phyloP scores from a whole-genome alignment of 2,888 invertebrate genomes.

The Protonemura montana region DNA sequence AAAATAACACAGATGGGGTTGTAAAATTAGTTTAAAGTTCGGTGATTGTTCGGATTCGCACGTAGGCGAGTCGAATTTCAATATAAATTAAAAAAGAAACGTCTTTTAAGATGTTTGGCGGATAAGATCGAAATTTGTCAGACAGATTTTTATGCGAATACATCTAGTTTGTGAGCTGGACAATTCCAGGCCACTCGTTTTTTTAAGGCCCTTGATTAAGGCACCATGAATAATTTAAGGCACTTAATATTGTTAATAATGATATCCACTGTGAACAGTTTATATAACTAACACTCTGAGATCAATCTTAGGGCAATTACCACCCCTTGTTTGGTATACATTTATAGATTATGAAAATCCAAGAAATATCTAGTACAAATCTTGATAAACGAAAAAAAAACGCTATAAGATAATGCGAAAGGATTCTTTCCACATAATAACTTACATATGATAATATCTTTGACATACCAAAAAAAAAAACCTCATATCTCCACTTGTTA shows the following conservation, averaged over 20 bases:
- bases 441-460: neutral
- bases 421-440: neutral
- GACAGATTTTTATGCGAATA: neutral
- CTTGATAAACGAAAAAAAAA: neutral
- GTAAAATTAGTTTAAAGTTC: no score
- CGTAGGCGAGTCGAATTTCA: neutral
- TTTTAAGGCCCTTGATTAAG: neutral
- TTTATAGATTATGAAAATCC: neutral
- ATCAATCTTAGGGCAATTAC: neutral
- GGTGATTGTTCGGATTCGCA: neutral
- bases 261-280: neutral
- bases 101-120: neutral
- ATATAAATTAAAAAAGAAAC: neutral
- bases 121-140: neutral
- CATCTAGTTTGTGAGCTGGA: neutral
- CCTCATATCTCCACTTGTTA: neutral
- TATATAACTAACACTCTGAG: neutral
- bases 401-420: neutral
- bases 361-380: neutral
- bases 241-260: neutral
- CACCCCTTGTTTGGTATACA: conserved; percentile 7
- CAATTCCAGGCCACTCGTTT: neutral
- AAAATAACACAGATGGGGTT: no score
- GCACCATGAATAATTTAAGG: neutral
- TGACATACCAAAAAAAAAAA: neutral